Conservation (phyloP, 37 sponge, comb jelly and placozoan genomes). For the Chondrosia reniformis region DNA sequence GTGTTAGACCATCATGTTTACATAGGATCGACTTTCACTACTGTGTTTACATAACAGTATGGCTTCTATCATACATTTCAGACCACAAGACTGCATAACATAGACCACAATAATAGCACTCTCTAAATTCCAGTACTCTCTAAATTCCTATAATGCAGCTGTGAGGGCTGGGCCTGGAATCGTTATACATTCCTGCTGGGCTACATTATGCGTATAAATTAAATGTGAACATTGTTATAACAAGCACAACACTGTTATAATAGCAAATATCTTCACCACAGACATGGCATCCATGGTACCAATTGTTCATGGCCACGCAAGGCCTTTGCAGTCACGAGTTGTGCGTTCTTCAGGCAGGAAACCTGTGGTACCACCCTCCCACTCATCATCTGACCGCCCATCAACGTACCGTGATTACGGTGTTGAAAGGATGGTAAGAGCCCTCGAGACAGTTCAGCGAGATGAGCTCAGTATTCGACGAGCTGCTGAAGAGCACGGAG, state of each 20-base stretch:
- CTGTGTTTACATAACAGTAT: neutral
- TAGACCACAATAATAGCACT: neutral
- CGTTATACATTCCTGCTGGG: no score
- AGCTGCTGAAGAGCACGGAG: slow-evolving; percentile 13
- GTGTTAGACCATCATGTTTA: neutral
- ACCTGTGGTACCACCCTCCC: neutral
- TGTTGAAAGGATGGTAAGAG: slow-evolving; percentile 7
- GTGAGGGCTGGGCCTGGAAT: no score
- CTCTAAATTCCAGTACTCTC: neutral
- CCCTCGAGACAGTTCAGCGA: slow-evolving; percentile 8
- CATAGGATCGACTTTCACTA: neutral
- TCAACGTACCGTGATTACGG: neutral
- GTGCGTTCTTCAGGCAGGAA: slow-evolving; percentile 5
- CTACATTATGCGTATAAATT: no score
- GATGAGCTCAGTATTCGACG: neutral
- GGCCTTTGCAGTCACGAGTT: slow-evolving; percentile 5
- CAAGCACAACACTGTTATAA: no score
- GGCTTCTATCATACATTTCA: slow-evolving; percentile 1
- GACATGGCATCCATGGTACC: slow-evolving; percentile 19
- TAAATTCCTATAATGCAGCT: no score
- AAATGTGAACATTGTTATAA: no score
- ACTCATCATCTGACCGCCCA: neutral
- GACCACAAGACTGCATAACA: neutral
- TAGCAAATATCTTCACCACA: neutral
- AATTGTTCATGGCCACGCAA: neutral